Base-by-base conservation (phyloP, 2,888 invertebrate genomes). In the Spodoptera picta region DNA sequence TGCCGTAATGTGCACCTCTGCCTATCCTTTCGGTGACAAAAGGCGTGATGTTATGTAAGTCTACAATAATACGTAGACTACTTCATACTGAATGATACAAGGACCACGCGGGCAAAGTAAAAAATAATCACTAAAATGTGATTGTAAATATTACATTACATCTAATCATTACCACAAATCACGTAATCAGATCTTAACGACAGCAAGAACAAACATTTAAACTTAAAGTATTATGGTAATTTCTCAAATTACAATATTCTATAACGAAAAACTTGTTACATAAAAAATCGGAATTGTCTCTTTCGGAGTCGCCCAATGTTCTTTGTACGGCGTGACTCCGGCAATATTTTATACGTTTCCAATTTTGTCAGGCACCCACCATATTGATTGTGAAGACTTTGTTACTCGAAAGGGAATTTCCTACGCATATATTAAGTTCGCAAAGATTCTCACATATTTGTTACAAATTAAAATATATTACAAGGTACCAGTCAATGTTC, bases 211-310 rank as follows among this genome's bases (percentile, higher is more conserved):
- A 45, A 54, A 60, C 47, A 45, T 46, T 41, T 36, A 24, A 19
- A 23, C 9, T 23, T 48, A 19, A 60, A 31, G 48, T 61, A 74
- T 77, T 74, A 74, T 77, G 77, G 62, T 61, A 77, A 76, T 77
- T 76, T 63, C 49, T 54, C 44, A 77, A 77, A 76, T 76, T 76
- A 76, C 75, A 74, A 77, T 77, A 74, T 71, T 74, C 54, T 67
- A 58, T 65, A 71, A 70, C 67, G 74, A 70, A 73, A 70, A 76
- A 76, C 72, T 72, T 76, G 53, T 60, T 60, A 65, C 58, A 75
- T 77, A 75, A 65, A 36, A 5, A 58, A 75, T 65, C 69, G 72
- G 60, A 77, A 72, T 66, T 75, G 75, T 77, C 75, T 72, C 75
- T 68, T 70, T 57, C 52, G 62, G 64, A 77, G 57, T 75, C 69